Percentiles rank a stretch among this genome's conserved stretches.
These are phyloP conservation scores for Notarius quadriscutis DNA, from an alignment of 2,113 vertebrate species.

Conservation along the genomic window DNA sequence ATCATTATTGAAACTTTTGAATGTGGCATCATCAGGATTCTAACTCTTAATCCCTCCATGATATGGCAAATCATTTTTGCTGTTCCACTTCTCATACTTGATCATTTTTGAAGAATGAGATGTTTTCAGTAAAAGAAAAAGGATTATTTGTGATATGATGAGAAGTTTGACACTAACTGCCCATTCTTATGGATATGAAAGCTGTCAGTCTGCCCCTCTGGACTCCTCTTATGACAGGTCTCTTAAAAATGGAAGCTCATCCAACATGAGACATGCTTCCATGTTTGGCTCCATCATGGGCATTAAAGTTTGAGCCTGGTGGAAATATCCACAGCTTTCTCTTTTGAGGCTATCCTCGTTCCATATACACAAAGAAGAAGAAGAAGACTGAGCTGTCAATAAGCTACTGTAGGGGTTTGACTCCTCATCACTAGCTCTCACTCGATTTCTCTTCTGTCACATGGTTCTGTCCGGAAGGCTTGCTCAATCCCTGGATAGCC, in stretches of 20 bases:
- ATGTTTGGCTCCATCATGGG: constrained; percentile 35
- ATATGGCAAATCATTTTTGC: not conserved
- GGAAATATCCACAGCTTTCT: constrained; percentile 35
- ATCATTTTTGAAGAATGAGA: not conserved
- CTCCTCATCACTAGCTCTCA: constrained; percentile 33
- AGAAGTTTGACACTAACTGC: not conserved
- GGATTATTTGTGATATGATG: not conserved
- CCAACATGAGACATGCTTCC: constrained; percentile 5
- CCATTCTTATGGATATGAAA: constrained; percentile 26
- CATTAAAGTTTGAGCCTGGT: constrained; percentile 1
- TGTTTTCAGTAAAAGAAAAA: not conserved
- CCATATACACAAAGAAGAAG: not conserved
- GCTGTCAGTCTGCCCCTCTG: constrained; percentile 1
- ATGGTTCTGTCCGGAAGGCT: not conserved
- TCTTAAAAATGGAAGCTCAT: constrained; percentile 10
- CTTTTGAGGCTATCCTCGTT: constrained; percentile 7
- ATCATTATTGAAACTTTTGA: not conserved
- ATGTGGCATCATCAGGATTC: not conserved
- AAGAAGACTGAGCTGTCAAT: constrained; percentile 37
- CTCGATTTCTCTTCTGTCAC: not conserved
- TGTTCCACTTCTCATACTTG: not conserved
- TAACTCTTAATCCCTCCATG: not conserved
- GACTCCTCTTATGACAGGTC: not conserved
- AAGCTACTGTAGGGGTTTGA: constrained; percentile 39
- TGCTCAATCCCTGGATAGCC: constrained; percentile 42